Conservation (phyloP, 2,888 invertebrate species). For the Linnaemya vulpina region DNA sequence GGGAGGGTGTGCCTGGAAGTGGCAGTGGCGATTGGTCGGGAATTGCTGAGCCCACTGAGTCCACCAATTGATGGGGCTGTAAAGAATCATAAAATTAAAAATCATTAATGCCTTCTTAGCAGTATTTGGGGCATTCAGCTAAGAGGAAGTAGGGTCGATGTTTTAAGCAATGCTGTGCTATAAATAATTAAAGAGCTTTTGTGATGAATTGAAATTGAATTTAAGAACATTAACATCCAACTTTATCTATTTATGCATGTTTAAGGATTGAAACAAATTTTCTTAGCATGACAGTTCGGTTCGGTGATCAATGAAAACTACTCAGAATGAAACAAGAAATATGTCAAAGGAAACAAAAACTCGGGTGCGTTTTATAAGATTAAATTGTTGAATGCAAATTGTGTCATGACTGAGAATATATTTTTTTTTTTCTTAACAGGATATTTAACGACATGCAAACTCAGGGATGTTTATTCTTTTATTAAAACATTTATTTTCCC, state of each 20-base stretch:
- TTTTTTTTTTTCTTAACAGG: neutral
- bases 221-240: neutral
- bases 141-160: conserved; percentile 43
- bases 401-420: neutral
- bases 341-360: conserved; percentile 24
- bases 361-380: conserved; percentile 52
- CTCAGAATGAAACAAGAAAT: conserved; percentile 47
- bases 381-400: conserved; percentile 13
- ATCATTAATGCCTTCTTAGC: conserved; percentile 30
- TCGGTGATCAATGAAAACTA: conserved; percentile 43
- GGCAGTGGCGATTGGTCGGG: conserved; percentile 86
- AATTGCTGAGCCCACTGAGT: conserved; percentile 86
- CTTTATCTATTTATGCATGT: conserved; percentile 32
- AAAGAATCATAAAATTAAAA: conserved; percentile 69
- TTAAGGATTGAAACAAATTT: conserved; percentile 12
- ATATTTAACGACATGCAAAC: conserved; percentile 55
- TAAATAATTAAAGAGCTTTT: conserved; percentile 25
- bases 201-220: conserved; percentile 30
- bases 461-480: neutral
- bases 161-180: conserved; percentile 57
- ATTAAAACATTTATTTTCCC: neutral
- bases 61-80: conserved; percentile 84
- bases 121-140: conserved; percentile 35
- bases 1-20: conserved; percentile 90
- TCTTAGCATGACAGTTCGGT: conserved; percentile 2